Conservation (phyloP, 2,113 vertebrate species). For the Okapia johnstoni region DNA sequence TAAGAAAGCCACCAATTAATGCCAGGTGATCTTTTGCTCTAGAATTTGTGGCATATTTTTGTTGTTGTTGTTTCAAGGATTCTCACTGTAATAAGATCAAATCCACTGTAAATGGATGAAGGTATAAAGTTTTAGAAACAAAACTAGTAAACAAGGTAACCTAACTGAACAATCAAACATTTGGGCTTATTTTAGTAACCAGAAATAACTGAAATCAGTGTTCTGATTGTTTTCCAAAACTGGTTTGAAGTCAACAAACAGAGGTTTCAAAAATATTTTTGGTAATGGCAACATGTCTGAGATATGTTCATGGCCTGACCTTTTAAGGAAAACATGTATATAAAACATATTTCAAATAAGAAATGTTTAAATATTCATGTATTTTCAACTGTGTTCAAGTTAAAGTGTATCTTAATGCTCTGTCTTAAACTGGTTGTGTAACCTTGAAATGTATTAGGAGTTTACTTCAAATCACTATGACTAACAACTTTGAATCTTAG, state of each 20-base stretch:
- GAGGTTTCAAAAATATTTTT: not conserved
- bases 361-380: slow-evolving; percentile 1
- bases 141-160: not conserved
- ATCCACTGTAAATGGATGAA: not conserved
- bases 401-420: not conserved
- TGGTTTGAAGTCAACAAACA: not conserved
- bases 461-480: not conserved
- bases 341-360: not conserved
- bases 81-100: not conserved
- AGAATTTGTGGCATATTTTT: not conserved
- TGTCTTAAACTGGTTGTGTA: not conserved
- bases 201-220: not conserved
- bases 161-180: not conserved
- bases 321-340: not conserved
- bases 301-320: not conserved
- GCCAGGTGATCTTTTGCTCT: not conserved
- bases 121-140: not conserved
- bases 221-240: not conserved
- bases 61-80: not conserved
- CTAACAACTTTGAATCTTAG: not conserved
- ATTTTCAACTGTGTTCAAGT: not conserved
- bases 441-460: not conserved
- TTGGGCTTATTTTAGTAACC: not conserved
- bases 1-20: not conserved
- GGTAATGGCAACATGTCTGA: not conserved